Evolutionary conservation across 2,113 vertebrate species (phyloP).

Genomic region (Neogale vison): DNA sequence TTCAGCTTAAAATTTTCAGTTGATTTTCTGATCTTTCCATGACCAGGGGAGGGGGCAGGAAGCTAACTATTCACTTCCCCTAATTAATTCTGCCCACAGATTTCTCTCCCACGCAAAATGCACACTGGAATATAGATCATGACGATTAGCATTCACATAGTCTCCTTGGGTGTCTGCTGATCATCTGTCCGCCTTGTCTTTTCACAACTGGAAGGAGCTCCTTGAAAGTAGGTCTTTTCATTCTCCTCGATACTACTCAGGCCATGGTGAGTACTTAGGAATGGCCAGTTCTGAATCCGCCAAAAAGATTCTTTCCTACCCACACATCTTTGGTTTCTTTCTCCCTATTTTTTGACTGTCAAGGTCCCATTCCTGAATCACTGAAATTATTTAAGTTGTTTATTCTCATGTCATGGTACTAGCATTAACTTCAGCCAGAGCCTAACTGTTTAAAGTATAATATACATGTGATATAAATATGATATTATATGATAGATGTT

Average conservation of each 20-base stretch:
- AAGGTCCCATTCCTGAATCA: background rate
- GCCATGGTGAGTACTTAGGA: background rate
- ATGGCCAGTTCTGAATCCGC: background rate
- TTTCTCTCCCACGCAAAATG: no score
- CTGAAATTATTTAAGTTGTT: background rate
- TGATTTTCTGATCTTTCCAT: background rate
- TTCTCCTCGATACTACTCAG: background rate
- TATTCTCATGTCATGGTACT: background rate
- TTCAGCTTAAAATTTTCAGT: background rate
- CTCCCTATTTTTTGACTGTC: background rate
- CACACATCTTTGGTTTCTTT: background rate
- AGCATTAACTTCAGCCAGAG: background rate
- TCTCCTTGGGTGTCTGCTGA: no score
- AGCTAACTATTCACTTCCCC: background rate
- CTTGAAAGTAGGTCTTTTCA: background rate
- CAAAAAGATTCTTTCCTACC: background rate
- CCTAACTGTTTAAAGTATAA: background rate
- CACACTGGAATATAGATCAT: no score
- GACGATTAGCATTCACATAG: no score
- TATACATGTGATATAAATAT: background rate
- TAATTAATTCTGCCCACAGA: background rate
- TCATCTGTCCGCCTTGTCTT: no score
- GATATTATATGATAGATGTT: background rate
- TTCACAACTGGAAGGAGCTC: background rate
- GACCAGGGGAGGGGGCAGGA: fast-evolving